These are phyloP conservation scores for Pao palembangensis DNA, from an alignment of 2,113 vertebrate genomes.

Conservation along the genomic window DNA sequence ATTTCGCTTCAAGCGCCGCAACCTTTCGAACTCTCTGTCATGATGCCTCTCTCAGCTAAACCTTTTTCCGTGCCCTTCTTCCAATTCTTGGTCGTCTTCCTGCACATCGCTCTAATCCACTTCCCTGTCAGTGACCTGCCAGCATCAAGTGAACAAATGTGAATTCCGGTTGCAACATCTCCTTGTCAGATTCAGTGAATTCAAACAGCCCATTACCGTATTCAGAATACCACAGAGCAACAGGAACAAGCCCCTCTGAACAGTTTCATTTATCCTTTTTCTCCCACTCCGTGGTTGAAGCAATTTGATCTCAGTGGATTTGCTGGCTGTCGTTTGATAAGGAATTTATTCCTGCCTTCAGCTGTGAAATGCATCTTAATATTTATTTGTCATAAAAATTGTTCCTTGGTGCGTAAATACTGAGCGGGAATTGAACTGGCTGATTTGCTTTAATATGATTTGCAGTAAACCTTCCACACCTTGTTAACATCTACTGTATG, in stretches of 20 bases:
- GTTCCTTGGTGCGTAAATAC: neutral
- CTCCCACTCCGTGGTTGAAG: no score
- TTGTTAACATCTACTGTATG: slow-evolving; percentile 23
- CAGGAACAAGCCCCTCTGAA: slow-evolving; percentile 6
- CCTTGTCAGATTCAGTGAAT: slow-evolving; percentile 47
- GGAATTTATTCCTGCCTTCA: no score
- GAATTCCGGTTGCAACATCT: slow-evolving; percentile 34
- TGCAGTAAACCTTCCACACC: slow-evolving; percentile 20
- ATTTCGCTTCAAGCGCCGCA: slow-evolving; percentile 28
- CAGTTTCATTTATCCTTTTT: no score
- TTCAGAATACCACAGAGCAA: slow-evolving; percentile 21
- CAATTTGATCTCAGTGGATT: no score
- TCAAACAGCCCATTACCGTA: slow-evolving; percentile 21
- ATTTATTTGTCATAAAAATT: no score
- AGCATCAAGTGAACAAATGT: slow-evolving; percentile 24
- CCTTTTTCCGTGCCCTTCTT: slow-evolving; percentile 28
- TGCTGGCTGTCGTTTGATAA: no score
- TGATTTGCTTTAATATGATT: slow-evolving; percentile 4
- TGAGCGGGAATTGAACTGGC: neutral
- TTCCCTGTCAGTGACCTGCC: slow-evolving; percentile 35
- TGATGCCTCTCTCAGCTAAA: slow-evolving; percentile 27
- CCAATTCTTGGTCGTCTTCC: slow-evolving; percentile 32
- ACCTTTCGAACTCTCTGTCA: slow-evolving; percentile 33
- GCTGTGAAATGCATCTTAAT: no score
- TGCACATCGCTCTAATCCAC: slow-evolving; percentile 33